Conservation (phyloP, 2,797 vertebrate genomes). For the Acanthopagrus latus region DNA sequence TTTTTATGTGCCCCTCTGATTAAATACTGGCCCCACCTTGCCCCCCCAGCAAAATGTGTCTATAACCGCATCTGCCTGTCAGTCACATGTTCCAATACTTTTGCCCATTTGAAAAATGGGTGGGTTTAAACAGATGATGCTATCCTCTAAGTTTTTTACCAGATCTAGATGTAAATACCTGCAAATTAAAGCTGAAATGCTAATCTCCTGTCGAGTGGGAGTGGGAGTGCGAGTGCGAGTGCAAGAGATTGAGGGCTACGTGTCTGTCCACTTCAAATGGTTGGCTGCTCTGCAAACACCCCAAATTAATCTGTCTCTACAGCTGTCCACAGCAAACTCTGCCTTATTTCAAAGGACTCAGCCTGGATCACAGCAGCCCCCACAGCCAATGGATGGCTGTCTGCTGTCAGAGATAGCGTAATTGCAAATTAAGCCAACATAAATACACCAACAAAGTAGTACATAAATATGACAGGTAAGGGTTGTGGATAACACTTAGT, state of each 20-base stretch:
- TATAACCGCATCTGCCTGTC: too few relatives aligned
- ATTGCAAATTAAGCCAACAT: slow-evolving; percentile 40
- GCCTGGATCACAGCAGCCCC: slow-evolving; percentile 37
- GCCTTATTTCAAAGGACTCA: slow-evolving; percentile 65
- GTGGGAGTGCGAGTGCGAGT: background rate
- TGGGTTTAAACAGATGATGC: too few relatives aligned
- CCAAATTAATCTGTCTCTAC: slow-evolving; percentile 61
- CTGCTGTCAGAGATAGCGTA: slow-evolving; percentile 56
- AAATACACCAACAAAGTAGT: slow-evolving; percentile 27
- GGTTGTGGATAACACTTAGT: slow-evolving; percentile 4
- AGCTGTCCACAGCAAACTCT: slow-evolving; percentile 63
- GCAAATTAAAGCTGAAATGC: too few relatives aligned
- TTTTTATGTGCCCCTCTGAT: too few relatives aligned
- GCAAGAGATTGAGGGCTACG: slow-evolving; percentile 29
- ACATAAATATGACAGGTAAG: slow-evolving; percentile 1
- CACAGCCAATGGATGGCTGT: slow-evolving; percentile 55
- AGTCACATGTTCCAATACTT: too few relatives aligned
- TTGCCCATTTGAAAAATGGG: too few relatives aligned
- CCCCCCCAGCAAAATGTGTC: too few relatives aligned
- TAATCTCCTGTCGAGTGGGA: too few relatives aligned
- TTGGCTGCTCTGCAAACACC: slow-evolving; percentile 54
- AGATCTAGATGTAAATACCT: too few relatives aligned
- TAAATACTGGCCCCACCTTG: too few relatives aligned
- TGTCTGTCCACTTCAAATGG: slow-evolving; percentile 52
- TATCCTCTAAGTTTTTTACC: too few relatives aligned